Conservation (phyloP, 2,888 invertebrate species). For the Drosophila subquinaria region DNA sequence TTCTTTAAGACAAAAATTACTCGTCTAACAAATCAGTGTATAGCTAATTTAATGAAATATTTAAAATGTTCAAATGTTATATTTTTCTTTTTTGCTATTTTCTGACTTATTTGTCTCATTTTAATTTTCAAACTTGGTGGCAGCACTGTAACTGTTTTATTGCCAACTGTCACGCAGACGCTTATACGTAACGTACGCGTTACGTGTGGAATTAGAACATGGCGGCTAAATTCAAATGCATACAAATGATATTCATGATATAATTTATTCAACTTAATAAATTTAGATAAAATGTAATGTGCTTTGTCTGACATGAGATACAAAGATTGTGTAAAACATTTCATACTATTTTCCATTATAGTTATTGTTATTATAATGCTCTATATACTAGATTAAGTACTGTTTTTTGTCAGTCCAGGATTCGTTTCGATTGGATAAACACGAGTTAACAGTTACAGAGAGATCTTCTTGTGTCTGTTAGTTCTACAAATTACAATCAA, state of each 20-base stretch:
- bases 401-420: not conserved
- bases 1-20: no score
- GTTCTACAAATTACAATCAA: not conserved
- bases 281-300: not conserved
- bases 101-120: no score
- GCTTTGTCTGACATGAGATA: not conserved
- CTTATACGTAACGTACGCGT: no score
- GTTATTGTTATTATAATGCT: not conserved
- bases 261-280: constrained; percentile 2
- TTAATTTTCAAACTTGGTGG: not conserved
- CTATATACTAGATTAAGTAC: constrained; percentile 1
- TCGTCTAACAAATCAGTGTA: not conserved
- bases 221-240: not conserved
- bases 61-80: no score
- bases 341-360: not conserved
- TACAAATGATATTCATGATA: not conserved
- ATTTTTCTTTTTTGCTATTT: no score
- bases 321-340: not conserved
- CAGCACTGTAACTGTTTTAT: not conserved
- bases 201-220: not conserved
- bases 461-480: constrained; percentile 16
- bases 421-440: constrained; percentile 2
- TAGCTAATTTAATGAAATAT: no score
- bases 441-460: constrained; percentile 2
- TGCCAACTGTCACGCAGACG: not conserved